Evolutionary conservation across 1,140 invertebrate genomes (phyloP).

Genomic region (Parapsyche elsis): DNA sequence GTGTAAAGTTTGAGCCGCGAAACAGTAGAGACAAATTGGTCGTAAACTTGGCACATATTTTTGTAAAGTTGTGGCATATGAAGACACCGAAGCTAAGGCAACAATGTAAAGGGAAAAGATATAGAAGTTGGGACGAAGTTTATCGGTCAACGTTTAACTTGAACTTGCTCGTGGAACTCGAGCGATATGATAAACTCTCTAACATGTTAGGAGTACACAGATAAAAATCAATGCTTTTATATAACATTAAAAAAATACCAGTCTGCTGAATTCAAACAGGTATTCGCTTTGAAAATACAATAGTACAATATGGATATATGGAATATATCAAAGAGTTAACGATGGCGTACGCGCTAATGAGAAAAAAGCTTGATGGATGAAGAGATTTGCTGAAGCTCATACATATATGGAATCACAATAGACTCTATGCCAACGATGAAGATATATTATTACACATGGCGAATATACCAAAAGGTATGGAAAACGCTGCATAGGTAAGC

Average conservation of each 20-base stretch:
- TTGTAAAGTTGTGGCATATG: slow-evolving; percentile 24
- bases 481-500: too few relatives aligned
- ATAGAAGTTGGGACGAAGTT: slow-evolving; percentile 10
- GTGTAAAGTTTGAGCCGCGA: slow-evolving; percentile 13
- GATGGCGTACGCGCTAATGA: slow-evolving; percentile 4
- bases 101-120: slow-evolving; percentile 20
- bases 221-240: too few relatives aligned
- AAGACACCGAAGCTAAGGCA: not conserved
- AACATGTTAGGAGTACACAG: not conserved
- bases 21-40: slow-evolving; percentile 19
- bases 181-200: not conserved
- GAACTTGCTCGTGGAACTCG: not conserved
- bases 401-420: slow-evolving; percentile 6
- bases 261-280: too few relatives aligned
- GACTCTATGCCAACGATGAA: slow-evolving; percentile 1
- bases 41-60: slow-evolving; percentile 33
- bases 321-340: not conserved
- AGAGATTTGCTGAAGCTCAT: slow-evolving; percentile 1
- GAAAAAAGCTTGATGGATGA: slow-evolving; percentile 13
- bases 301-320: too few relatives aligned
- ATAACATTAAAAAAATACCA: too few relatives aligned
- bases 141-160: slow-evolving; percentile 30
- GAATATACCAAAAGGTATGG: not conserved
- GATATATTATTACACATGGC: not conserved
- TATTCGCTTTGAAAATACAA: too few relatives aligned